Percentiles rank a stretch among this genome's conserved stretches.
Evolutionary conservation across 2,888 invertebrate genomes (phyloP).

Genomic region (Caenorhabditis virilis): DNA sequence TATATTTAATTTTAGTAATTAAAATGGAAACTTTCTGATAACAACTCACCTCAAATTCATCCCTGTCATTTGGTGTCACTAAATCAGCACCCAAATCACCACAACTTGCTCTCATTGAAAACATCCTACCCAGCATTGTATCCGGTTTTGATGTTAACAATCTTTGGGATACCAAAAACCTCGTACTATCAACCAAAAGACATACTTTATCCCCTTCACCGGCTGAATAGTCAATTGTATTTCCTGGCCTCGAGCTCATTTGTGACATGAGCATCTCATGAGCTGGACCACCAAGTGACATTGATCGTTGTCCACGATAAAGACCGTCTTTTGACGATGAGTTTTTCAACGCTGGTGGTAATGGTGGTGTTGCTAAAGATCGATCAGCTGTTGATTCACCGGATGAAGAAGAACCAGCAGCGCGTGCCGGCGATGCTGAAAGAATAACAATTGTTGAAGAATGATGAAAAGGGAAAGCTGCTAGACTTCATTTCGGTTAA

Average conservation of each 20-base stretch:
- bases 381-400: constrained; percentile 41
- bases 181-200: constrained; percentile 92
- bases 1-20: too few species aligned
- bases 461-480: too few species aligned
- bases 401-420: constrained; percentile 27
- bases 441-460: too few species aligned
- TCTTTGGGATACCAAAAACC: constrained; percentile 89
- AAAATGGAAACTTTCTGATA: too few species aligned
- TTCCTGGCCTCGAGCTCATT: constrained; percentile 28
- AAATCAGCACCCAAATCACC: constrained; percentile 72
- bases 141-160: constrained; percentile 92
- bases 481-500: too few species aligned
- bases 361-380: constrained; percentile 43
- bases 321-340: constrained; percentile 43
- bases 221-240: constrained; percentile 51
- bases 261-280: constrained; percentile 64
- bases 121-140: constrained; percentile 82
- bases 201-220: constrained; percentile 75
- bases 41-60: constrained; percentile 95
- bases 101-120: constrained; percentile 78
- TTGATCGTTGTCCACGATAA: constrained; percentile 64
- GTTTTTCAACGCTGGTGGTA: constrained; percentile 48
- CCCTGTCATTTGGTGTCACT: constrained; percentile 90
- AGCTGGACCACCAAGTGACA: constrained; percentile 67
- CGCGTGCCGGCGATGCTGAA: constrained; percentile 43